Percentiles rank a stretch among this genome's conserved stretches.
phyloP scores from a whole-genome alignment of 2,113 vertebrate species.

The Siniperca knerii region DNA sequence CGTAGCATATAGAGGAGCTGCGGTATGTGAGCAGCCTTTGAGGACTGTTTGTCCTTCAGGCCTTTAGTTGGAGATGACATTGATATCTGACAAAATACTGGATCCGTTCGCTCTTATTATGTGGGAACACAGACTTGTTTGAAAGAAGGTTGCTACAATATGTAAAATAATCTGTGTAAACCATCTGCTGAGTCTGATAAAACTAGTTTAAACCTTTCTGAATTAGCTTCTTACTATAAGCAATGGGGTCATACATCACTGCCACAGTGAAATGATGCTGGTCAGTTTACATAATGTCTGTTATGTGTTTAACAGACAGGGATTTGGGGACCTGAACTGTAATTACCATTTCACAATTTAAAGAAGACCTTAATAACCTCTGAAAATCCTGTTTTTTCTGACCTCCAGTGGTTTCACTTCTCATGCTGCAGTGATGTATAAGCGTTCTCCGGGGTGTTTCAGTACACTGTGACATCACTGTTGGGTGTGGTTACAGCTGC shows the following conservation, averaged over 20 bases:
- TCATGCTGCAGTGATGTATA: too few relatives aligned
- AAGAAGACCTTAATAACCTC: too few relatives aligned
- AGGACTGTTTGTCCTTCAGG: conserved; percentile 21
- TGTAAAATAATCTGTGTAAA: neutral
- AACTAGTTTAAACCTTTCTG: neutral
- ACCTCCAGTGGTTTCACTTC: too few relatives aligned
- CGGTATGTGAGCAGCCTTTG: neutral
- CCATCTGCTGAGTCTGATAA: neutral
- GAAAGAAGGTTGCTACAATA: neutral
- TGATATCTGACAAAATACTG: neutral
- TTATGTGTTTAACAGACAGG: neutral
- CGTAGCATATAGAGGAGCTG: neutral
- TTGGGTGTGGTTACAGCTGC: neutral
- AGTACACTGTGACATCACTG: too few relatives aligned
- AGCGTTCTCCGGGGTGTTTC: too few relatives aligned
- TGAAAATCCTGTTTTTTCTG: neutral
- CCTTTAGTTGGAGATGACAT: neutral
- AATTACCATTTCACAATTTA: neutral
- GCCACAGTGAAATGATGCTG: too few relatives aligned
- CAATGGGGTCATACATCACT: neutral
- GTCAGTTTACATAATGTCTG: neutral
- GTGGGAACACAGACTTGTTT: neutral
- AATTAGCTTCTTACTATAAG: neutral
- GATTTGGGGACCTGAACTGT: neutral
- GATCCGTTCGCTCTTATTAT: neutral